Evolutionary conservation across 2,888 invertebrate species (phyloP).

Genomic region (Idaea biselata): DNA sequence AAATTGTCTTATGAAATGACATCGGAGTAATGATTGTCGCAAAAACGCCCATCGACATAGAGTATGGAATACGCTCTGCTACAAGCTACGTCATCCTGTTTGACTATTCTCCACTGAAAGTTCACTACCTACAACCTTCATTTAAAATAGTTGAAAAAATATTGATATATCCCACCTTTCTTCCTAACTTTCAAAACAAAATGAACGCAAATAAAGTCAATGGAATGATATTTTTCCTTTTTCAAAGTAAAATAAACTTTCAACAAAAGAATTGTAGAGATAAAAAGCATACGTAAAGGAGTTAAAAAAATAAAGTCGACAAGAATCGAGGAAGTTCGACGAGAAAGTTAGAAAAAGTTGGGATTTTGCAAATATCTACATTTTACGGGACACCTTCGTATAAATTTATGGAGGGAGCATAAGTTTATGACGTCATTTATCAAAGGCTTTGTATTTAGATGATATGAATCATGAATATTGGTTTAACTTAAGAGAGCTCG

Average conservation of each 20-base stretch:
- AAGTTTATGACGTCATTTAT: slow-evolving; percentile 1
- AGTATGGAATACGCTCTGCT: too few relatives aligned
- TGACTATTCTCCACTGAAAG: too few relatives aligned
- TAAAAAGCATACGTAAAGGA: slow-evolving; percentile 18
- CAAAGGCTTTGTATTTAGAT: not conserved
- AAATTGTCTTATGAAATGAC: too few relatives aligned
- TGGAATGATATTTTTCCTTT: not conserved
- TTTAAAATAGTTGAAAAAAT: not conserved
- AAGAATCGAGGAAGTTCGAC: not conserved
- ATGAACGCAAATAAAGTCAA: not conserved
- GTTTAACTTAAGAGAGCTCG: not conserved
- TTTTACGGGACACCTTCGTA: not conserved
- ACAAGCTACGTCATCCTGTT: too few relatives aligned
- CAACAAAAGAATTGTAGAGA: slow-evolving; percentile 19
- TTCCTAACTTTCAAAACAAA: slow-evolving; percentile 11
- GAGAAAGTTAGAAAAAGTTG: not conserved
- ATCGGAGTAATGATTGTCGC: too few relatives aligned
- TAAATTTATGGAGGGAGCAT: not conserved
- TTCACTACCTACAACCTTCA: not conserved
- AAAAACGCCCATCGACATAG: too few relatives aligned
- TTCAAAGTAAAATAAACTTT: slow-evolving; percentile 6
- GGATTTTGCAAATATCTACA: not conserved
- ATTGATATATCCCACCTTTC: not conserved
- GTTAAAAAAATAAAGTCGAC: slow-evolving; percentile 2
- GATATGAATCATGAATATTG: not conserved